Conservation (phyloP, 2,797 vertebrate species). For the Austrolebias charrua region DNA sequence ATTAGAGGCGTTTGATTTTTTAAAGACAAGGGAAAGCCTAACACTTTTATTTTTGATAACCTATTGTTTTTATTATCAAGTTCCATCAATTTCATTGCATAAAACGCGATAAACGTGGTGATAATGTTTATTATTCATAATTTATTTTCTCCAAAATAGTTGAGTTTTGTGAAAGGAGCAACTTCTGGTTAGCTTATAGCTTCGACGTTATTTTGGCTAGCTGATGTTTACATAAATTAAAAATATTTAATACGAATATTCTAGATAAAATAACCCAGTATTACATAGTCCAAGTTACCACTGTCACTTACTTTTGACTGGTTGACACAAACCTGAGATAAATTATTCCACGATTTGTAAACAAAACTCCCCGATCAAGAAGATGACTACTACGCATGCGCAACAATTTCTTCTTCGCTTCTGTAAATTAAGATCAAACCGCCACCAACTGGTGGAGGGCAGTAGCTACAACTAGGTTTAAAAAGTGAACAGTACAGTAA, state of each 20-base stretch:
- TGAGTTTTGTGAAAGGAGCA: no score
- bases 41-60: no score
- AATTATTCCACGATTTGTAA: not conserved
- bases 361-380: not conserved
- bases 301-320: not conserved
- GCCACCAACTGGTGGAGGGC: constrained; percentile 3
- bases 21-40: no score
- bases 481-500: no score
- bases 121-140: not conserved
- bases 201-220: not conserved
- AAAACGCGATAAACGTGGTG: not conserved
- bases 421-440: not conserved
- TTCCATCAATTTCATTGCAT: no score
- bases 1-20: no score
- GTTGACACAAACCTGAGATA: not conserved
- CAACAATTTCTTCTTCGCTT: not conserved
- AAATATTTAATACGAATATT: not conserved
- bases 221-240: not conserved
- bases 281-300: not conserved
- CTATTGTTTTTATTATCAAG: no score
- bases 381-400: not conserved
- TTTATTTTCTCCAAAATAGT: not conserved
- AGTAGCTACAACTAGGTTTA: not conserved
- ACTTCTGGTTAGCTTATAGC: not conserved
- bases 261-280: not conserved